A percentile compares a stretch with the other conserved stretches of the same genome.
phyloP scores from a whole-genome alignment of 2,113 vertebrate genomes.

The Bubalus kerabau region DNA sequence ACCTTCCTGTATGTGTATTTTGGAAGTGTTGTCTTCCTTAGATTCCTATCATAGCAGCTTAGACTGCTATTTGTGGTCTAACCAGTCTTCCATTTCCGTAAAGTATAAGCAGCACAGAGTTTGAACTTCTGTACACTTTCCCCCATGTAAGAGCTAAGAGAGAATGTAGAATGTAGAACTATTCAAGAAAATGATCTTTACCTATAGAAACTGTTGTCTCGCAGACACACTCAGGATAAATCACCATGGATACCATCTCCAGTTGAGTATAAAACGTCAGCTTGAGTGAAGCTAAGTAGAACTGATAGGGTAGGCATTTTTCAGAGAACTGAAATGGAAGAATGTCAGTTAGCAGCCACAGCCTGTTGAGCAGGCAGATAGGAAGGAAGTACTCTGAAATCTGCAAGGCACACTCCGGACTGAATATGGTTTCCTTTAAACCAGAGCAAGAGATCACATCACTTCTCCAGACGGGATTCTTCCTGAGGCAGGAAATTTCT shows the following conservation, averaged over 20 bases:
- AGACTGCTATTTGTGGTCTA: neutral
- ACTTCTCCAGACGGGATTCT: neutral
- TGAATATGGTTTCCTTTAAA: neutral
- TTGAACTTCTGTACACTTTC: neutral
- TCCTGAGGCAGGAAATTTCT: constrained; percentile 19
- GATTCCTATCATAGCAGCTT: neutral
- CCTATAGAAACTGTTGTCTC: constrained; percentile 54
- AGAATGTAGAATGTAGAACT: neutral
- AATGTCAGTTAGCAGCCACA: neutral
- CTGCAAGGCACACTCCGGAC: neutral
- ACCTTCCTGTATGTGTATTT: neutral
- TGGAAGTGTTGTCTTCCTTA: neutral
- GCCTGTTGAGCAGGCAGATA: neutral
- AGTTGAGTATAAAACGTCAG: constrained; percentile 68
- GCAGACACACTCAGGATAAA: constrained; percentile 73
- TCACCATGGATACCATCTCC: constrained; percentile 58
- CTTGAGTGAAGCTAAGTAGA: constrained; percentile 65
- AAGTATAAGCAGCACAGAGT: neutral
- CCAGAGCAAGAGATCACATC: neutral
- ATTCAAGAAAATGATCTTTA: constrained; percentile 2
- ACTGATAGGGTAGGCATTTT: constrained; percentile 67
- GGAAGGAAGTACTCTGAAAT: neutral
- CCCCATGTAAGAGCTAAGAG: neutral
- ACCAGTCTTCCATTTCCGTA: neutral
- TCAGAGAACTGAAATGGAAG: constrained; percentile 57